Evolutionary conservation across 1,140 invertebrate genomes (phyloP).

Genomic region (Dreissena polymorpha): DNA sequence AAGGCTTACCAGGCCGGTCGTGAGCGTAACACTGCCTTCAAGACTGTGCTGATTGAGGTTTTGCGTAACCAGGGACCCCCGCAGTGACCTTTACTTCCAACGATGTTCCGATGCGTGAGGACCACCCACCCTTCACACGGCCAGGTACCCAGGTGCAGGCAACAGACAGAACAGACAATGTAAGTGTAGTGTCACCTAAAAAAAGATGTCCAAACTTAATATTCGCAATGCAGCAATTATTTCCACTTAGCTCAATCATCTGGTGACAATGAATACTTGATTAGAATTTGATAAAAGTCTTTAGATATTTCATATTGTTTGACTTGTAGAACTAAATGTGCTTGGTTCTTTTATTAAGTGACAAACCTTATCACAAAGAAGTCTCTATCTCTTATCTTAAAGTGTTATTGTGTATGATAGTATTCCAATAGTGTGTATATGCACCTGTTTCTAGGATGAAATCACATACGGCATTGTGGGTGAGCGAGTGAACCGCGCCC

Average conservation of each 20-base stretch:
- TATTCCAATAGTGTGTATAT: background rate
- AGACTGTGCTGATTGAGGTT: slow-evolving; percentile 4
- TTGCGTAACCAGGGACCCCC: slow-evolving; percentile 27
- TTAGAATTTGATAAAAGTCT: too few species aligned
- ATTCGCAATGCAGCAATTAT: too few species aligned
- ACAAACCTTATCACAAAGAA: background rate
- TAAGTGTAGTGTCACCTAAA: slow-evolving; percentile 1
- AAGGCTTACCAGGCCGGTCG: slow-evolving; percentile 25
- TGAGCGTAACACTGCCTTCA: slow-evolving; percentile 31
- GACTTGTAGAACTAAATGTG: too few species aligned
- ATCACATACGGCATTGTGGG: slow-evolving; percentile 25
- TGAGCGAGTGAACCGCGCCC: slow-evolving; percentile 7
- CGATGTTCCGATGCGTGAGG: slow-evolving; percentile 25
- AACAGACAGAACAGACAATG: slow-evolving; percentile 21
- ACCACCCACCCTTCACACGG: background rate
- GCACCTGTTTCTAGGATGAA: slow-evolving; percentile 24
- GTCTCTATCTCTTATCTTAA: background rate
- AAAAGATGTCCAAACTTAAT: too few species aligned
- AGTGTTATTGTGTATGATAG: background rate
- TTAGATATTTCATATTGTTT: too few species aligned
- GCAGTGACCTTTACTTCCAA: slow-evolving; percentile 7
- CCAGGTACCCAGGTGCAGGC: slow-evolving; percentile 16
- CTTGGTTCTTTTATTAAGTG: background rate
- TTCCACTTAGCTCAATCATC: too few species aligned
- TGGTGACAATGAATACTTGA: too few species aligned